Percentiles rank a stretch among this genome's conserved stretches.
Evolutionary conservation across 2,797 vertebrate genomes (phyloP).

Genomic region (Darevskia nairensis): DNA sequence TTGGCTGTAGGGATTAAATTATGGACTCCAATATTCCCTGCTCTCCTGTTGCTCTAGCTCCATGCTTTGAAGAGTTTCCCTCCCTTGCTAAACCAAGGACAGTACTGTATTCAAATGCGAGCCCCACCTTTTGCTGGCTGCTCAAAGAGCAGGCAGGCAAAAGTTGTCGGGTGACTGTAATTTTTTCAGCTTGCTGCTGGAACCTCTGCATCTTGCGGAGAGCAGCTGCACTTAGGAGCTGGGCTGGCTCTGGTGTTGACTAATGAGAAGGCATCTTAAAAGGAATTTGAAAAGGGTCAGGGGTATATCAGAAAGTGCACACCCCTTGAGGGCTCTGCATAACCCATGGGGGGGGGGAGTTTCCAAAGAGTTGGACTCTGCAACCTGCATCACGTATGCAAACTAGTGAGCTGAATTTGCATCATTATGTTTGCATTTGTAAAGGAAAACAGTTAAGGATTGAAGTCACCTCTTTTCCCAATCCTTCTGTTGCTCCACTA

Average conservation of each 20-base stretch:
- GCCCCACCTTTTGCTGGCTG: slow-evolving; percentile 78
- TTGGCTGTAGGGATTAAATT: slow-evolving; percentile 75
- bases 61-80: slow-evolving; percentile 74
- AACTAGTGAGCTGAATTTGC: neutral
- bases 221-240: slow-evolving; percentile 74
- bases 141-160: slow-evolving; percentile 68
- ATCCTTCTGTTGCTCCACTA: neutral
- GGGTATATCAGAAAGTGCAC: neutral
- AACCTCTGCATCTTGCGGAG: slow-evolving; percentile 75
- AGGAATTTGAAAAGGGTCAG: slow-evolving; percentile 55
- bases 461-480: neutral
- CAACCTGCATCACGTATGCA: neutral
- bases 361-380: too few species aligned
- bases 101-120: slow-evolving; percentile 61
- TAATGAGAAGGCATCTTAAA: slow-evolving; percentile 68
- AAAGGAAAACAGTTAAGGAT: neutral
- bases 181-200: slow-evolving; percentile 77
- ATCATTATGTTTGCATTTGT: neutral
- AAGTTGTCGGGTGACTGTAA: slow-evolving; percentile 70
- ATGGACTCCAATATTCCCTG: slow-evolving; percentile 71
- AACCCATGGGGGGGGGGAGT: too few species aligned
- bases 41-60: slow-evolving; percentile 44
- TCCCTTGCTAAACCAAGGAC: slow-evolving; percentile 64
- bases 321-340: too few species aligned
- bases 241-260: slow-evolving; percentile 65